Evolutionary conservation across 1,140 invertebrate species (phyloP).

Genomic region (Zaprionus inermis): DNA sequence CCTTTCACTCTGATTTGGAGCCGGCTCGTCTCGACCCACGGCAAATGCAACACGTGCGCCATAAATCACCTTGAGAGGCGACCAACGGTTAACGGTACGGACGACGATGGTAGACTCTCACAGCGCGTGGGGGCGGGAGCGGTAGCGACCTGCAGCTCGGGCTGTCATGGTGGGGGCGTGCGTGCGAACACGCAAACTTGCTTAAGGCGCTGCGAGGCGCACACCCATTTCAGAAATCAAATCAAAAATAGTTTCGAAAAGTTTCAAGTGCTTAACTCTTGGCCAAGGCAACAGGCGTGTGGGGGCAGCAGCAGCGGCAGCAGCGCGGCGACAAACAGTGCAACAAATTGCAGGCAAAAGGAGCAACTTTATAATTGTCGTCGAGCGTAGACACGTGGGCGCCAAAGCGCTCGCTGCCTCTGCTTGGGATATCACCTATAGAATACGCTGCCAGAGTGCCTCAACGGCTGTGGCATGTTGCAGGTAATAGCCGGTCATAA

Average conservation of each 20-base stretch:
- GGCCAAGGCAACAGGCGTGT: conserved; percentile 33
- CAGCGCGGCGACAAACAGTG: conserved; percentile 69
- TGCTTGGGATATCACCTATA: conserved; percentile 7
- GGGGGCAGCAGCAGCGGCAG: too few species aligned
- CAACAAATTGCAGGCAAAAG: conserved; percentile 74
- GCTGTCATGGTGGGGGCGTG: conserved; percentile 14
- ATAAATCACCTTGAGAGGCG: conserved; percentile 69
- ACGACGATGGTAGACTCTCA: conserved; percentile 25
- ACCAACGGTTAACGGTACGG: conserved; percentile 18
- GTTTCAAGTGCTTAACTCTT: conserved; percentile 76
- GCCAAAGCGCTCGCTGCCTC: conserved; percentile 1
- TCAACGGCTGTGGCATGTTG: conserved; percentile 30
- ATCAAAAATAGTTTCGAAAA: conserved; percentile 78
- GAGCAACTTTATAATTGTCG: conserved; percentile 79
- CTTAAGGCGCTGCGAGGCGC: conserved; percentile 46
- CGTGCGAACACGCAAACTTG: conserved; percentile 47
- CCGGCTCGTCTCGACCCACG: conserved; percentile 48
- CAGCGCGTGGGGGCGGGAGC: too few species aligned
- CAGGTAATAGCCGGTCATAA: conserved; percentile 66
- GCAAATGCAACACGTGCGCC: conserved; percentile 76
- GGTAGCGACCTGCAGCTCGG: conserved; percentile 14
- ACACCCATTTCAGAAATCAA: conserved; percentile 79
- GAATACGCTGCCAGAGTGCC: conserved; percentile 15
- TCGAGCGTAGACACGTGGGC: conserved; percentile 71
- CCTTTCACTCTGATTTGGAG: conserved; percentile 74